Evolutionary conservation across 2,888 invertebrate genomes (phyloP), one percentile per base, ranked within the genome.

Genomic region (Ephialtes manifestator): DNA sequence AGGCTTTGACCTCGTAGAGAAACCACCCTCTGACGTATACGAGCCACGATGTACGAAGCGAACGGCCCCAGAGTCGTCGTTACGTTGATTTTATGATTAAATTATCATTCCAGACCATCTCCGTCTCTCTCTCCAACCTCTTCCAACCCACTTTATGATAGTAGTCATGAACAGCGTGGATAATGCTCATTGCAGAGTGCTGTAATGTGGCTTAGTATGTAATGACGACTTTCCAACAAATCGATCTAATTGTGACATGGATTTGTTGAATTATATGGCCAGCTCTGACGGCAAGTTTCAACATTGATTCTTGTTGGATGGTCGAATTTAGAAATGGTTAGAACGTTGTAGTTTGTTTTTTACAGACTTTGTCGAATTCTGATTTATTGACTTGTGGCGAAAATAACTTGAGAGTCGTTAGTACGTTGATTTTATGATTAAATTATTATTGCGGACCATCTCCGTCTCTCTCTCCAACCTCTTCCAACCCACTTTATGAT

Each of bases 81-180:
- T 70, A 78, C 70, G 48, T 78, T 78, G 78, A 70, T 84, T 76
- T 65, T 20, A 76, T 84, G 75, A 80, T 80, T 71, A 72, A 80
- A 80, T 84, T 72, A 76, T 76, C 48, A 71, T 75, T 79, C 46
- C 53, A n/a, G 28, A 18, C 79, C 24, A 24, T 51, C 70, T 15
- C 46, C 35, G 1, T n/a, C 20, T 35, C 7, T 35, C 7, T 35
- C 39, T 39, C 20, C 39, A 35, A 31, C 39, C 60, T 35, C 35
- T 60, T 60, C 31, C 60, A 55, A 31, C 58, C 60, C 68, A 31
- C 15, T 67, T 51, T 48, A 31, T 11, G 24, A 67, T 76, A 8
- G 39, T 18, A 51, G 53, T 39, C 11, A 31, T n/a, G 35, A 58
- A n/a, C 2, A 4, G 39, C 4, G 20, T 63, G 76, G 53, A 72